Percentiles rank a stretch among this genome's conserved stretches.
Conservation (phyloP, 2,113 vertebrate genomes). For the Nothoprocta perdicaria region DNA sequence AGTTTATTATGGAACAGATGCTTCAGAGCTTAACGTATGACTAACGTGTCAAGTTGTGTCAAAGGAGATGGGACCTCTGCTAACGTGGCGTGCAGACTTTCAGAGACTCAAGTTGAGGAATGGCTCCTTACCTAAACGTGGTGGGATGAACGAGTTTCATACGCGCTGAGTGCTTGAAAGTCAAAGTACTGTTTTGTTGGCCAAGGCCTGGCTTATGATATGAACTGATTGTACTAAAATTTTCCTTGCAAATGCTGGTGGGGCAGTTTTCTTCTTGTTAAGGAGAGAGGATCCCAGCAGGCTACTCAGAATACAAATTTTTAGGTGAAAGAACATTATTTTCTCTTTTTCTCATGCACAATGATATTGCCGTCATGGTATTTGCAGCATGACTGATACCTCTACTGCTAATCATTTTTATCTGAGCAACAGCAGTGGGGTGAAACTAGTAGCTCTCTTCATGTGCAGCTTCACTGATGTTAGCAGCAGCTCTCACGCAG, state of each 20-base stretch:
- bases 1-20: slow-evolving; percentile 61
- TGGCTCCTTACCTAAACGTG: not conserved
- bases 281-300: not conserved
- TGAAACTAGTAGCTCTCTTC: not conserved
- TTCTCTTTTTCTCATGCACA: accelerated
- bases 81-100: not conserved
- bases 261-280: not conserved
- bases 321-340: not conserved
- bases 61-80: not conserved
- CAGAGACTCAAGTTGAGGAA: not conserved
- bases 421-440: not conserved
- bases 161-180: slow-evolving; percentile 16
- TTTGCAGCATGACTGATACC: not conserved
- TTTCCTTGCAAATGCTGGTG: not conserved
- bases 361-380: not conserved
- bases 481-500: not conserved
- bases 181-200: not conserved
- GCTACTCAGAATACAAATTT: not conserved
- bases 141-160: not conserved
- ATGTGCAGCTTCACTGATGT: not conserved
- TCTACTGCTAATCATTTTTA: not conserved
- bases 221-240: not conserved
- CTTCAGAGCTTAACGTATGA: slow-evolving; percentile 47
- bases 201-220: not conserved
- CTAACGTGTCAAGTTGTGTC: slow-evolving; percentile 54